Evolutionary conservation across 2,113 vertebrate species (phyloP).

Genomic region (Elaphurus davidianus): DNA sequence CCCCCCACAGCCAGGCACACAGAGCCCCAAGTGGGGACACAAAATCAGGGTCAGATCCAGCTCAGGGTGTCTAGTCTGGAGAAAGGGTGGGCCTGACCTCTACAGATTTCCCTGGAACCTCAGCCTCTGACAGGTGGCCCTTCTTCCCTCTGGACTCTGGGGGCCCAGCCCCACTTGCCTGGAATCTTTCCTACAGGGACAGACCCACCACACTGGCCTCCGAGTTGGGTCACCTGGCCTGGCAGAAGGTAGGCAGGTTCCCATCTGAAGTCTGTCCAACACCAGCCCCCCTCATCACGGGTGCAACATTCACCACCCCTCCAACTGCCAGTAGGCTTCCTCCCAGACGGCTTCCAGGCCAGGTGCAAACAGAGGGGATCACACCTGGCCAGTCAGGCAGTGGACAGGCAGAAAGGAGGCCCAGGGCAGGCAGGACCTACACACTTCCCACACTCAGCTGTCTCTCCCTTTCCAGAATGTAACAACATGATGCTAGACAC

Average conservation of each 20-base stretch:
- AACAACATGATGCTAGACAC: too few relatives aligned
- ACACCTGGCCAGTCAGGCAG: not conserved
- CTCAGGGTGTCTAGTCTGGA: not conserved
- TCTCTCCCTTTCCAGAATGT: not conserved
- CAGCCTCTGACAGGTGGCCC: not conserved
- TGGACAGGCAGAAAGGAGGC: not conserved
- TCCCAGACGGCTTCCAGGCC: not conserved
- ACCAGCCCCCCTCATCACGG: not conserved
- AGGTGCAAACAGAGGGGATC: not conserved
- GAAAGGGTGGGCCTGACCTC: not conserved
- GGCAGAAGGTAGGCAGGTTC: not conserved
- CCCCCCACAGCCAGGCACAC: not conserved
- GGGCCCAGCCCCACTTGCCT: not conserved
- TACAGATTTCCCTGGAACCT: not conserved
- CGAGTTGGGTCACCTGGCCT: too few relatives aligned
- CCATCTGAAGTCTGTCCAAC: not conserved
- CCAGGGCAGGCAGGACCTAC: not conserved
- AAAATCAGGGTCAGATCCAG: not conserved
- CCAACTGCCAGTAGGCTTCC: not conserved
- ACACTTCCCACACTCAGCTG: not conserved
- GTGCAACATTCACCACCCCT: not conserved
- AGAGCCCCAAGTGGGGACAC: not conserved
- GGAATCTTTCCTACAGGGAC: not conserved
- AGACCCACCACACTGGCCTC: not conserved
- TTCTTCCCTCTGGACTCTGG: not conserved